A percentile compares a stretch with the other conserved stretches of the same genome.
These are phyloP conservation scores for Melanocharis versteri DNA, from an alignment of 2,113 vertebrate genomes.

Conservation along the genomic window DNA sequence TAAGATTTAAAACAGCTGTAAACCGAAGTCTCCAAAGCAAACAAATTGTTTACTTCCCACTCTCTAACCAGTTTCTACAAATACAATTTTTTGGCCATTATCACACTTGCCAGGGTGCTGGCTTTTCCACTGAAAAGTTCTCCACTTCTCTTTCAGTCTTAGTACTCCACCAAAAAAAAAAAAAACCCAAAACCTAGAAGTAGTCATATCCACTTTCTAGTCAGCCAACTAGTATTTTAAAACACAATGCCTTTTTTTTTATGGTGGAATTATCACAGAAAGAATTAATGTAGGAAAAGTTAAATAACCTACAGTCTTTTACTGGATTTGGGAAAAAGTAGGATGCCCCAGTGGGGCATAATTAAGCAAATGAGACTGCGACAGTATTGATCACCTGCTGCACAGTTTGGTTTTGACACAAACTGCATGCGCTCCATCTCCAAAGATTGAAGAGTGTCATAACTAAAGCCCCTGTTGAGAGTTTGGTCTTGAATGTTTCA, in stretches of 20 bases:
- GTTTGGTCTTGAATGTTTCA: neutral
- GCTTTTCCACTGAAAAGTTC: neutral
- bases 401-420: neutral
- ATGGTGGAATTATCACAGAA: neutral
- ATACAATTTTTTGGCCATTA: neutral
- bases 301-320: neutral
- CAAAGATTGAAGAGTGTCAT: neutral
- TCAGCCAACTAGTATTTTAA: neutral
- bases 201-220: neutral
- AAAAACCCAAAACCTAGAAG: rapidly evolving
- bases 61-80: neutral
- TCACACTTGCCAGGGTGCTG: neutral
- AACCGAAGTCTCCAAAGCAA: neutral
- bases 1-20: neutral
- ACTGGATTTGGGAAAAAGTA: neutral
- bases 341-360: neutral
- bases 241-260: neutral
- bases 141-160: neutral
- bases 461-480: neutral
- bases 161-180: neutral
- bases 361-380: neutral
- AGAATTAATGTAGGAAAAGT: neutral
- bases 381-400: neutral
- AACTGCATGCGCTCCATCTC: neutral
- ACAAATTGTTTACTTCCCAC: neutral